phyloP scores from a whole-genome alignment of 2,888 invertebrate genomes.

The Drosophila histrio region DNA sequence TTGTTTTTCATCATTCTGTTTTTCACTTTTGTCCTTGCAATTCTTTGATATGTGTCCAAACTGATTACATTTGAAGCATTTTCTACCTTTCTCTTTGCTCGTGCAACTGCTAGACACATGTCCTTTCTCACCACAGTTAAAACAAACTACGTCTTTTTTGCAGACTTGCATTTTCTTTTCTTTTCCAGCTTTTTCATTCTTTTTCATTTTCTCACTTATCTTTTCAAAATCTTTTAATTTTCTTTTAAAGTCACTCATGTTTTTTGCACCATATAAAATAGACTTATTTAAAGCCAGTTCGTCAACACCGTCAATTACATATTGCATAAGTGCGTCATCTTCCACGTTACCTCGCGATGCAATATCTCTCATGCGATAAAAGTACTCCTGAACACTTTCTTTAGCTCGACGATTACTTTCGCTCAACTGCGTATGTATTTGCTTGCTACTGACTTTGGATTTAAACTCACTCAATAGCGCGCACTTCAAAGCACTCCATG shows the following conservation, averaged over 20 bases:
- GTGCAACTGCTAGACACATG: neutral
- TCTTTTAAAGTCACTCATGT: neutral
- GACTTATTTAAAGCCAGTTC: neutral
- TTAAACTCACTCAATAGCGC: neutral
- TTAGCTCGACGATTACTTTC: neutral
- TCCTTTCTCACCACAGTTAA: neutral
- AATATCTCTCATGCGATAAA: neutral
- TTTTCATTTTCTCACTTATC: neutral
- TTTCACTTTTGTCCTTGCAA: neutral
- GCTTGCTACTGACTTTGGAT: conserved; percentile 12
- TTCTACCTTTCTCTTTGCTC: neutral
- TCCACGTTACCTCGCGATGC: neutral
- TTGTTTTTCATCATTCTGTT: neutral
- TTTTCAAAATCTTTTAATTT: neutral
- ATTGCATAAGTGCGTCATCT: neutral
- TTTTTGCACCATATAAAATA: neutral
- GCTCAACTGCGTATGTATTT: neutral
- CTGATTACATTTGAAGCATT: neutral
- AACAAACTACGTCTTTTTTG: neutral
- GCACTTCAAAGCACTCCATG: no score
- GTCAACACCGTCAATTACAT: neutral
- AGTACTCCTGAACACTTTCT: neutral
- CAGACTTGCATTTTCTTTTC: no score
- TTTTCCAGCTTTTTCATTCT: no score
- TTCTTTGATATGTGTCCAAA: neutral